These are phyloP conservation scores for Gobio occitaniae DNA, from an alignment of 2,797 vertebrate species.

Conservation along the genomic window DNA sequence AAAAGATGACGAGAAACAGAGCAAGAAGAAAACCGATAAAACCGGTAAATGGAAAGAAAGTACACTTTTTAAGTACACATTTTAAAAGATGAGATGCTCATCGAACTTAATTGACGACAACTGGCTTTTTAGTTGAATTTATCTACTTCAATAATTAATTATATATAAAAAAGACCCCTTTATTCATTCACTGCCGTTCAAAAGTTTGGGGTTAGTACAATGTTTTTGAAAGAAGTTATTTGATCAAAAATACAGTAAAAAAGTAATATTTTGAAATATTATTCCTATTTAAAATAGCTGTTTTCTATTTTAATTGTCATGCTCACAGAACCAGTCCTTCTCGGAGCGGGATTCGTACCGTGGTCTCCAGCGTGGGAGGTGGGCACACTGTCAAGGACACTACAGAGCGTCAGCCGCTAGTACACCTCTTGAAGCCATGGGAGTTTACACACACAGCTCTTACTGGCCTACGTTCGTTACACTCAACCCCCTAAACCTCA, in stretches of 20 bases:
- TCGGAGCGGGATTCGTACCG: too few species aligned
- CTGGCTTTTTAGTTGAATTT: too few species aligned
- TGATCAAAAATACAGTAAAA: neutral
- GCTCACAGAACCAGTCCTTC: too few species aligned
- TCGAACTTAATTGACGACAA: neutral
- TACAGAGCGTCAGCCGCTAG: too few species aligned
- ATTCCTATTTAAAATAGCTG: too few species aligned
- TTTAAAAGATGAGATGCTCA: neutral
- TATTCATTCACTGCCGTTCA: neutral
- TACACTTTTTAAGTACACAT: neutral
- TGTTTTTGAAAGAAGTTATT: neutral
- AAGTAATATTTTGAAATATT: neutral
- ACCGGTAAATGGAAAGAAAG: slow-evolving; percentile 8
- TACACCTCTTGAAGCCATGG: too few species aligned
- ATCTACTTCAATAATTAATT: neutral
- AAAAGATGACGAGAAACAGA: slow-evolving; percentile 24
- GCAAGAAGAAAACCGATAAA: slow-evolving; percentile 31
- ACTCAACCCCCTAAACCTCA: too few species aligned
- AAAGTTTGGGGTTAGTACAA: neutral
- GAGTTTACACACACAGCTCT: too few species aligned
- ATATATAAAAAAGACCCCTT: neutral
- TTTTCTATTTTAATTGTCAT: too few species aligned
- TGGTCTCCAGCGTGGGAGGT: too few species aligned
- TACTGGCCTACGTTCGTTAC: too few species aligned
- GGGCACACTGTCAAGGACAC: too few species aligned